A percentile compares a stretch with the other conserved stretches of the same genome.
These are phyloP conservation scores for Notodromas monacha DNA, from an alignment of 2,888 invertebrate species.

Conservation along the genomic window DNA sequence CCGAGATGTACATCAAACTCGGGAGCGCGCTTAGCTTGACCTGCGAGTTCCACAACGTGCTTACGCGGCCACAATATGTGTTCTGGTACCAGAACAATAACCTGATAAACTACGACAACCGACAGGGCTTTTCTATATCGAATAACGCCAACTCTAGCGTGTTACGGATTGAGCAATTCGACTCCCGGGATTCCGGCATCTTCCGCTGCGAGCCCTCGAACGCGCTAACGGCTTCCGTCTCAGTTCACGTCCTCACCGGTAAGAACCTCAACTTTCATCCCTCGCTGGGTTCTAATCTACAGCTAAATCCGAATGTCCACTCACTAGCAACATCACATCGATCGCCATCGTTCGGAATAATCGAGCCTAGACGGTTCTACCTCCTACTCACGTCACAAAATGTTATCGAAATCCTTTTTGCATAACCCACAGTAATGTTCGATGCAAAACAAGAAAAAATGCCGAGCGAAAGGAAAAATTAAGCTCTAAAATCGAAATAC, in stretches of 20 bases:
- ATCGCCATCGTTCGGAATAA: too few relatives aligned
- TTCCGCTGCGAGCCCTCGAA: not conserved
- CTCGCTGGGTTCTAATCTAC: too few relatives aligned
- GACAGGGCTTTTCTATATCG: not conserved
- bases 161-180: not conserved
- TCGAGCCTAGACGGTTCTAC: too few relatives aligned
- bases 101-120: not conserved
- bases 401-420: too few relatives aligned
- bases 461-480: too few relatives aligned
- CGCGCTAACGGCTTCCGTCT: not conserved
- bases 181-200: not conserved
- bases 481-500: too few relatives aligned
- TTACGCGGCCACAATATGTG: not conserved
- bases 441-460: too few relatives aligned
- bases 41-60: not conserved
- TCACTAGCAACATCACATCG: too few relatives aligned
- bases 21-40: not conserved
- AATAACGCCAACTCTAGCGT: not conserved
- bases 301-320: too few relatives aligned
- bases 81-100: not conserved
- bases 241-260: slow-evolving; percentile 1
- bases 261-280: too few relatives aligned
- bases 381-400: too few relatives aligned
- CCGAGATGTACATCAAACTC: not conserved
- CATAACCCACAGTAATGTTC: too few relatives aligned